Evolutionary conservation across 2,113 vertebrate genomes (phyloP).

Genomic region (Gymnogyps californianus): DNA sequence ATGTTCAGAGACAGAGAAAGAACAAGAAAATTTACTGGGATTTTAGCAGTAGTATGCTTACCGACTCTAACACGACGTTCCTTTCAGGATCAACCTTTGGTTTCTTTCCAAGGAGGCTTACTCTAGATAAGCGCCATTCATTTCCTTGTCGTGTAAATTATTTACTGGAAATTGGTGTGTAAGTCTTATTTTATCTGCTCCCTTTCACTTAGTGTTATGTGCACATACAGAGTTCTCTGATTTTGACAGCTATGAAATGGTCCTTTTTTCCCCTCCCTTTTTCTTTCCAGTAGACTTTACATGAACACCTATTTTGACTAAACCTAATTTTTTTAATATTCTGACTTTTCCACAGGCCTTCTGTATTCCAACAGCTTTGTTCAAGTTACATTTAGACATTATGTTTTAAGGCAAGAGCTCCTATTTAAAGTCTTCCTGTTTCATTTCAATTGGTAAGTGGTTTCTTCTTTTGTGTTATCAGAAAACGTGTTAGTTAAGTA

Average conservation of each 20-base stretch:
- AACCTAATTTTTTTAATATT: background rate
- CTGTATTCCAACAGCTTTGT: background rate
- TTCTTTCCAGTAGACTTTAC: background rate
- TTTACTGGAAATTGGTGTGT: background rate
- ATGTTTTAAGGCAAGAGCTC: background rate
- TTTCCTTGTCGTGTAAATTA: background rate
- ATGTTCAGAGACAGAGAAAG: background rate
- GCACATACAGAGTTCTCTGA: background rate
- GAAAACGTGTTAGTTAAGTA: background rate
- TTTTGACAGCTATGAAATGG: background rate
- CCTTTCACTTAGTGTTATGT: background rate
- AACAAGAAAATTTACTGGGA: background rate
- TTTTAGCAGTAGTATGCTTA: background rate
- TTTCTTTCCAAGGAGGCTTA: background rate
- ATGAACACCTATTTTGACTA: background rate
- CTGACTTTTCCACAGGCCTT: background rate
- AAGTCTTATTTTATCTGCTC: background rate
- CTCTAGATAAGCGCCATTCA: background rate
- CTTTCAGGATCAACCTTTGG: background rate
- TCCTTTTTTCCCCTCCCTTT: background rate
- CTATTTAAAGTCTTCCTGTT: background rate
- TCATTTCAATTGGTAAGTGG: background rate
- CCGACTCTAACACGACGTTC: background rate
- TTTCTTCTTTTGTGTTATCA: background rate
- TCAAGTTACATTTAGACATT: background rate